Base-by-base conservation (phyloP, 2,113 vertebrate species). In the Carassius gibelio region DNA sequence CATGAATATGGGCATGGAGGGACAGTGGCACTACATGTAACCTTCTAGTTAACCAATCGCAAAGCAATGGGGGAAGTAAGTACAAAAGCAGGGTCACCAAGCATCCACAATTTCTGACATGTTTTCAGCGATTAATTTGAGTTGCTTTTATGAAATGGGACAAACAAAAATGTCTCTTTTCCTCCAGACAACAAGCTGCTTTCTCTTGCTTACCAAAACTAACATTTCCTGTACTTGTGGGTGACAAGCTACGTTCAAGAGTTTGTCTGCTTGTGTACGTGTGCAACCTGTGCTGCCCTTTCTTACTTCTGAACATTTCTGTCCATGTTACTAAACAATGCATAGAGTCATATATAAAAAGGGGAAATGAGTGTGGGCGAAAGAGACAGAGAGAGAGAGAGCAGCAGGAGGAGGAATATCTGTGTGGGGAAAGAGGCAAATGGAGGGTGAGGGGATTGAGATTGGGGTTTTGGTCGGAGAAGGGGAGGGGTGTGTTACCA, bases 11-110 rank as follows among this genome's bases (percentile, higher is more conserved):
- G 98, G 98, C 92, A 99, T 99, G 98, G 98, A 99, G 95, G 98
- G 98, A 95, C 98, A 99, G 93, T 99, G 98, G 98, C 98, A 99
- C 97, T 99, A 99, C 96, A 99, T 99, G 98, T 99, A 99, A 98
- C 96, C 96, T 95, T 93, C 94, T 95, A 96, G 95, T 94, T 95
- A 95, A 95, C 96, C 96, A 96, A 96, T 97, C 96, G 95, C 97
- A 97, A 97, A 97, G 96, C 96, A 95, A 88, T 96, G 96, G 96
- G 97, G 95, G 96, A 96, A 97, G 98, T 99, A 98, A 99, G 98
- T 99, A 97, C 94, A 91, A 45, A 68, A 93, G 92, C 90, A 78
- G 92, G 92, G 80, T 91, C 90, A 86, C 36, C 52, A 69, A 77
- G 9, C 42, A 61, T 81, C 36, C 52, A 71, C 72, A 93, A 90